These are phyloP conservation scores for Aphrocallistes beatrix DNA, from an alignment of 37 sponge, comb jelly and placozoan species.

Conservation along the genomic window DNA sequence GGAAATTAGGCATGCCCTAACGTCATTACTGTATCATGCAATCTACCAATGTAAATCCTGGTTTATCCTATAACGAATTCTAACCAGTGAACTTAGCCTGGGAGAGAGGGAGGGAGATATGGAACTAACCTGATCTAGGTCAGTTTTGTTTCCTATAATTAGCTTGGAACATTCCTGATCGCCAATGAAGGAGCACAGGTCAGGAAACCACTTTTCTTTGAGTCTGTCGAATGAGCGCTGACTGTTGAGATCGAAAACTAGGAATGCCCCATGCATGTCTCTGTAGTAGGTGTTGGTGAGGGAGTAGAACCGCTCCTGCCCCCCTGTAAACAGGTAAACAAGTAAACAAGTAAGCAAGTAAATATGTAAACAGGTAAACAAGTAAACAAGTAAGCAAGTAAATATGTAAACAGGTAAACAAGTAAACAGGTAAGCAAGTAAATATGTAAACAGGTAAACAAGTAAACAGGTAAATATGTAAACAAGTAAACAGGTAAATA, in stretches of 20 bases:
- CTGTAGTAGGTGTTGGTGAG: constrained; percentile 15
- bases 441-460: neutral
- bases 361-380: neutral
- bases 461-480: neutral
- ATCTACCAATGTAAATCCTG: too few species aligned
- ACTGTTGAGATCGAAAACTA: neutral
- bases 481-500: neutral
- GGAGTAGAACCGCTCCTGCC: constrained; percentile 8
- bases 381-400: neutral
- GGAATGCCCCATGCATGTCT: constrained; percentile 10
- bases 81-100: too few species aligned
- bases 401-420: neutral
- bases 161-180: neutral
- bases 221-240: neutral
- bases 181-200: neutral
- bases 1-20: too few species aligned
- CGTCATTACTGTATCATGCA: too few species aligned
- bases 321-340: neutral
- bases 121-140: neutral
- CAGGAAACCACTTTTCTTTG: neutral
- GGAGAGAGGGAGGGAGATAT: too few species aligned
- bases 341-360: neutral
- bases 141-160: neutral
- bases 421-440: neutral
- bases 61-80: too few species aligned